These are phyloP conservation scores for Onychostruthus taczanowskii DNA, from an alignment of 2,113 vertebrate genomes.

Conservation along the genomic window DNA sequence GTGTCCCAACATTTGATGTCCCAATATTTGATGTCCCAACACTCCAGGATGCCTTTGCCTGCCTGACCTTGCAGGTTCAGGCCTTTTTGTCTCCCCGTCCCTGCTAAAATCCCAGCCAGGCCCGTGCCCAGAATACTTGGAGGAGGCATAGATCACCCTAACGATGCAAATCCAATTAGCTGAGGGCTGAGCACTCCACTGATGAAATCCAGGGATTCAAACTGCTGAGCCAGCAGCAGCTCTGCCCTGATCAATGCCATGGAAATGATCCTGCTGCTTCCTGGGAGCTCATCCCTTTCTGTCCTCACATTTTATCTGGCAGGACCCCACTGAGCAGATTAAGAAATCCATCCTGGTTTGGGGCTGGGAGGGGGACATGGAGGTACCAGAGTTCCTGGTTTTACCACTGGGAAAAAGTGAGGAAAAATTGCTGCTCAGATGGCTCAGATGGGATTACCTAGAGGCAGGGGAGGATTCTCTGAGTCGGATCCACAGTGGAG, in stretches of 20 bases:
- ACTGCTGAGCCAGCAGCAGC: constrained; percentile 45
- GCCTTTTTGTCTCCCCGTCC: background rate
- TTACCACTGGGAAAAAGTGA: accelerated
- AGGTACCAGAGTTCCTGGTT: accelerated
- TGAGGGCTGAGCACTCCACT: constrained; percentile 22
- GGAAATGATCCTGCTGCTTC: background rate
- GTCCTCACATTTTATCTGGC: background rate
- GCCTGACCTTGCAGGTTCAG: background rate
- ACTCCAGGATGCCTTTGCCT: accelerated
- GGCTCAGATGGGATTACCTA: background rate
- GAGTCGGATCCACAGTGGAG: background rate
- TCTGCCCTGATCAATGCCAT: background rate
- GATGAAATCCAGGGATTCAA: constrained; percentile 6
- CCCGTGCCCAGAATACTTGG: background rate
- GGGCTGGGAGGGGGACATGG: accelerated
- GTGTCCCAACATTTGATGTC: background rate
- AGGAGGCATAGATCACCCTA: background rate
- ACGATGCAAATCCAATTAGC: constrained; percentile 49
- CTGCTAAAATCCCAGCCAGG: background rate
- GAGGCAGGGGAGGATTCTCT: background rate
- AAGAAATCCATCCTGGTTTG: accelerated
- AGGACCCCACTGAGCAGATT: accelerated
- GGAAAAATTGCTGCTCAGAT: background rate
- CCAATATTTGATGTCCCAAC: background rate
- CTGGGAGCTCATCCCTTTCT: background rate